Conservation (phyloP, 2,113 vertebrate genomes). For the Dipodomys stephensi region DNA sequence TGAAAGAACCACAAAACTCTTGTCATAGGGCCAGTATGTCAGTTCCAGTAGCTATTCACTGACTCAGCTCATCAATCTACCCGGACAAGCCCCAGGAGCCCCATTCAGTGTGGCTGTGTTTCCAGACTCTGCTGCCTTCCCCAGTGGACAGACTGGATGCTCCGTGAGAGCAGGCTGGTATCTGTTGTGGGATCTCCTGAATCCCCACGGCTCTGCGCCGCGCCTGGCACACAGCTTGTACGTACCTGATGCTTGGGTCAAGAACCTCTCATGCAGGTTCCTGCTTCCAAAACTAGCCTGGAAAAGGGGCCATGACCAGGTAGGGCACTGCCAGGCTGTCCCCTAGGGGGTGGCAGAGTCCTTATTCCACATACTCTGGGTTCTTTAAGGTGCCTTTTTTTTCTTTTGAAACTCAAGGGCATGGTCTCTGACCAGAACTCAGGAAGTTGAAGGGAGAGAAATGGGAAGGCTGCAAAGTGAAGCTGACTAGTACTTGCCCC, state of each 20-base stretch:
- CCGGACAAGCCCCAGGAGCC: background rate
- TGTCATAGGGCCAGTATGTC: background rate
- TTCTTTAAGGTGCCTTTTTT: background rate
- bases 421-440: background rate
- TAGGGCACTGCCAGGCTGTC: constrained; percentile 58
- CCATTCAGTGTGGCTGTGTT: accelerated
- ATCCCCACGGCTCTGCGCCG: accelerated
- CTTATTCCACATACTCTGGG: background rate
- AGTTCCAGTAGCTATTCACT: background rate
- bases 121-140: background rate
- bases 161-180: background rate
- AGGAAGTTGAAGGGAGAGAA: background rate
- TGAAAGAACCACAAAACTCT: background rate
- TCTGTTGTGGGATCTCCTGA: background rate
- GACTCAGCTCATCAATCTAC: background rate
- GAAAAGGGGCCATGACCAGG: background rate
- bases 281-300: background rate
- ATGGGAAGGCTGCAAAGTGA: background rate
- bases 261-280: background rate
- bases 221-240: too few relatives aligned
- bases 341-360: constrained; percentile 75
- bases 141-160: background rate
- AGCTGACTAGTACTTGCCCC: too few relatives aligned
- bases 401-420: constrained; percentile 30
- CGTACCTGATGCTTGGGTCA: background rate